Percentiles rank a stretch among this genome's conserved stretches.
Conservation (phyloP, 2,888 invertebrate genomes). For the Cotesia congregata region DNA sequence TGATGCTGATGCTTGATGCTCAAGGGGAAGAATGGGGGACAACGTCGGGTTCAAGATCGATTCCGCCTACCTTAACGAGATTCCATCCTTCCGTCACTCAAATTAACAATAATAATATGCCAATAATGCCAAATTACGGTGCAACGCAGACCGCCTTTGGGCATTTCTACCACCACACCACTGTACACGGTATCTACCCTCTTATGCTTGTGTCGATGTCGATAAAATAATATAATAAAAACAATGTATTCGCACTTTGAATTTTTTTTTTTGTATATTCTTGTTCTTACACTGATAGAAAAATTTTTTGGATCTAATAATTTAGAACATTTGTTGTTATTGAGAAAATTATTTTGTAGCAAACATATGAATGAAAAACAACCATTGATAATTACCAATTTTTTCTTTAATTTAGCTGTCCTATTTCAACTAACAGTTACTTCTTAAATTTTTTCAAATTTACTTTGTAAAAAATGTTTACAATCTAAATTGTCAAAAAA, state of each 20-base stretch:
- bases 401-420: no score
- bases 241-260: not conserved
- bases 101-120: conserved; percentile 69
- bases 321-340: no score
- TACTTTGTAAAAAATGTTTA: no score
- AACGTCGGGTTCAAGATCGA: conserved; percentile 49
- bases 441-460: no score
- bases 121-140: conserved; percentile 67
- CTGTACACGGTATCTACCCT: not conserved
- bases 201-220: not conserved
- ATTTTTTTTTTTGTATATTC: conserved; percentile 1
- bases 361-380: no score
- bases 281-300: not conserved
- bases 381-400: no score
- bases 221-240: not conserved
- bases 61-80: conserved; percentile 69
- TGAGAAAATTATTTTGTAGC: no score
- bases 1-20: no score
- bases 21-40: conserved; percentile 24
- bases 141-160: conserved; percentile 49
- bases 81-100: conserved; percentile 68
- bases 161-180: conserved; percentile 4
- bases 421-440: no score
- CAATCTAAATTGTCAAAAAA: no score
- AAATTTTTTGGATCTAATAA: no score